Base-by-base conservation (phyloP, 2,797 vertebrate genomes). In the Coccyzus lansbergi region DNA sequence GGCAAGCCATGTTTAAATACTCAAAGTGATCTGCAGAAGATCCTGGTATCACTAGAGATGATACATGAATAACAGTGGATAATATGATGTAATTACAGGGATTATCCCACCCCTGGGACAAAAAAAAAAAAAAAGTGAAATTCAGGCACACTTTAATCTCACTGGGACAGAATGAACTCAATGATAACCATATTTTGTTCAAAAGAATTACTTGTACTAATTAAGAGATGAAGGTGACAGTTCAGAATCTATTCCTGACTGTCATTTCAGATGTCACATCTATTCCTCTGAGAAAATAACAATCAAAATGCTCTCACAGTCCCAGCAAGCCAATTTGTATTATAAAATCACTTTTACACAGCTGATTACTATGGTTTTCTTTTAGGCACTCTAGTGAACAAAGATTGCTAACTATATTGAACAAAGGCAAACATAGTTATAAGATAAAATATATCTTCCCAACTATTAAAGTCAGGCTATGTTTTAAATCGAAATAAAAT, bases 171-270 rank as follows among this genome's bases (percentile, higher is more conserved):
- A 93, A 85, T 70, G 83, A 96, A 94, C 79, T 83, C 7, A 18
- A 74, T 72, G 84, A 96, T 87, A 95, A 93, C 92, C 53, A 10
- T 64, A 77, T 84, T 94, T 90, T 65, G 74, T 91, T 95, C 95
- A 93, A 83, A 91, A 95, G 86, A 97, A 91, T 95, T 90, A 85
- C 91, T 86, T 74, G 59, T 46, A 62, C 59, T 96, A 95, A 96
- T 97, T 95, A 96, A 90, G 94, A 85, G 91, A 94, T 85, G 91
- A 96, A 94, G 95, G 88, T 95, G 93, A 75, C 85, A 80, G 95
- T 36, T 94, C 86, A 79, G 91, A 88, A 91, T 95, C 93, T 83
- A 34, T 71, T 83, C 94, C 93, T 96, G 91, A 24, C 80, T 96
- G 87, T 94, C 95, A 94, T 79, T 94, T 82, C 80, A 88, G 78